Evolutionary conservation across 2,113 vertebrate genomes (phyloP).

Genomic region (Proterorhinus semilunaris): DNA sequence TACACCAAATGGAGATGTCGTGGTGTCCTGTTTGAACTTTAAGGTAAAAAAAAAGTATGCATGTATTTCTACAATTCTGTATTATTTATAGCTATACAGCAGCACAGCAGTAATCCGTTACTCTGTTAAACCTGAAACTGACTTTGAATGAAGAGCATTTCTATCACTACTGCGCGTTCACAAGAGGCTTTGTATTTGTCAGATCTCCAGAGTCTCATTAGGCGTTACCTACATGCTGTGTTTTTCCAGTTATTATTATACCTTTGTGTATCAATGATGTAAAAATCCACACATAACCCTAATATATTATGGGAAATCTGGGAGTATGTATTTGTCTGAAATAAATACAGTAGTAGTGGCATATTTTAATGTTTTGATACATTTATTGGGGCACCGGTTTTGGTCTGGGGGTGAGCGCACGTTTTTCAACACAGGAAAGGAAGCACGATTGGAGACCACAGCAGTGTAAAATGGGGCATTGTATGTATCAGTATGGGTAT

Average conservation of each 20-base stretch:
- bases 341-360: no score
- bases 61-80: neutral
- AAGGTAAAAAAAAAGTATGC: constrained; percentile 78
- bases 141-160: neutral
- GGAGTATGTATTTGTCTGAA: no score
- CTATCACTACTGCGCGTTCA: neutral
- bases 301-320: no score
- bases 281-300: neutral
- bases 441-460: no score
- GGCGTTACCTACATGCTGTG: neutral
- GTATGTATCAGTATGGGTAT: no score
- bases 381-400: no score
- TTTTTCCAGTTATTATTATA: neutral
- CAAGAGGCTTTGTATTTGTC: neutral
- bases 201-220: constrained; percentile 37
- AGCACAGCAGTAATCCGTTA: neutral
- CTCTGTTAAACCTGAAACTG: neutral
- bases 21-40: constrained; percentile 92
- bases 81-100: neutral
- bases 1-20: constrained; percentile 96
- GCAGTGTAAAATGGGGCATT: no score
- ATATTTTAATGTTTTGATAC: no score
- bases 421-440: no score
- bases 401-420: no score
- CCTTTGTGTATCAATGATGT: neutral